Conservation (phyloP, 2,888 invertebrate genomes). For the Volucella inanis region DNA sequence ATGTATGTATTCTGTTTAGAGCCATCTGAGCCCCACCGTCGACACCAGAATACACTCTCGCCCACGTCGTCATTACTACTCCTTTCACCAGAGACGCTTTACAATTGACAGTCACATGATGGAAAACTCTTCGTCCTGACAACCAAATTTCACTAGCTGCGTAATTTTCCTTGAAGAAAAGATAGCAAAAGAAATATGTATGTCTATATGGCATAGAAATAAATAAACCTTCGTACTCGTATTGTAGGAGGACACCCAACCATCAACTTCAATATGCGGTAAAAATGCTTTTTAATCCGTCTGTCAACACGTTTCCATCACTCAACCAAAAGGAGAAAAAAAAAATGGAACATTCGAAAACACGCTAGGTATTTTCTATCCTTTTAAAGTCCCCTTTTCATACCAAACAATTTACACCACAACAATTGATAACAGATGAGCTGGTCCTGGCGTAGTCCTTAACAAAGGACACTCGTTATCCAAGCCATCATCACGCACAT, state of each 20-base stretch:
- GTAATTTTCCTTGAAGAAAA: conserved; percentile 49
- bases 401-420: conserved; percentile 64
- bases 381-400: neutral
- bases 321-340: conserved; percentile 18
- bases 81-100: conserved; percentile 21
- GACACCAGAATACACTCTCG: neutral
- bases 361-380: neutral
- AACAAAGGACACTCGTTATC: conserved; percentile 72
- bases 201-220: neutral
- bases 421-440: conserved; percentile 73
- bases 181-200: neutral
- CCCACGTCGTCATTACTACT: neutral
- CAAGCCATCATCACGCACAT: conserved; percentile 61
- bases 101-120: conserved; percentile 52
- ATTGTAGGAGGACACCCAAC: conserved; percentile 2
- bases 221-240: neutral
- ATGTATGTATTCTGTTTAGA: neutral
- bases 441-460: conserved; percentile 66
- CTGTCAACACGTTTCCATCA: conserved; percentile 69
- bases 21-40: conserved; percentile 28
- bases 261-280: neutral
- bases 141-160: conserved; percentile 46
- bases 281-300: conserved; percentile 57
- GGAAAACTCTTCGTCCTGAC: conserved; percentile 26
- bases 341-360: neutral